A percentile compares a stretch with the other conserved stretches of the same genome.
Evolutionary conservation across 2,888 invertebrate species (phyloP).

Genomic region (Pseudanteris insignis): DNA sequence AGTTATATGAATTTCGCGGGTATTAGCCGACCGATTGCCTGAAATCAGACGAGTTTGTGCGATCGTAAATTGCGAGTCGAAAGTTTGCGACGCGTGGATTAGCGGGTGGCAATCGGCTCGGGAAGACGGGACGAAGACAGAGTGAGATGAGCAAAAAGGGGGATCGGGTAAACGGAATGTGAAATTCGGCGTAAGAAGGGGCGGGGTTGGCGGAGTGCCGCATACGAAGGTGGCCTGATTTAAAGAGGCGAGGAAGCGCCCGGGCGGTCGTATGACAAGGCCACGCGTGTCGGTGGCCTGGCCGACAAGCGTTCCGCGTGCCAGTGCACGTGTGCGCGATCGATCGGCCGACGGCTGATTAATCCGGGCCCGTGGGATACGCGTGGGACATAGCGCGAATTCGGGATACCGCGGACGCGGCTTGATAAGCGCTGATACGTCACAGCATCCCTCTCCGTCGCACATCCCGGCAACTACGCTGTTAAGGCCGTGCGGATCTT

Average conservation of each 20-base stretch:
- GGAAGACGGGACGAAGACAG: too few species aligned
- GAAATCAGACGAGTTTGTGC: too few species aligned
- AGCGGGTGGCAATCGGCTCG: too few species aligned
- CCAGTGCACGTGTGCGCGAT: slow-evolving; percentile 27
- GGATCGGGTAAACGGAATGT: too few species aligned
- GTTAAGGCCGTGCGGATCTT: slow-evolving; percentile 44
- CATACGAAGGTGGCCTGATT: slow-evolving; percentile 1
- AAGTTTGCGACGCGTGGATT: too few species aligned
- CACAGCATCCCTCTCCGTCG: slow-evolving; percentile 34
- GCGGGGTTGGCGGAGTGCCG: slow-evolving; percentile 4
- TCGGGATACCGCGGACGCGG: background rate
- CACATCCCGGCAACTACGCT: slow-evolving; percentile 31
- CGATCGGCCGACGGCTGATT: slow-evolving; percentile 28
- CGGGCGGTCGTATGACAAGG: too few species aligned
- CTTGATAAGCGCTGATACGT: slow-evolving; percentile 36
- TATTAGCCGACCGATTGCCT: too few species aligned
- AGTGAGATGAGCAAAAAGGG: background rate
- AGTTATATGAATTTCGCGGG: too few species aligned
- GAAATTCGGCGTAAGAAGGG: slow-evolving; percentile 5
- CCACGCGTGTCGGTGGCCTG: too few species aligned
- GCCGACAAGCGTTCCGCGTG: too few species aligned
- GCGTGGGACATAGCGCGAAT: slow-evolving; percentile 20
- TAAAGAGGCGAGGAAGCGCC: slow-evolving; percentile 2
- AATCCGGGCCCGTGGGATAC: slow-evolving; percentile 16
- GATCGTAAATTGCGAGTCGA: background rate